These are phyloP conservation scores for Clivina fossor DNA, from an alignment of 2,888 invertebrate species.

Conservation along the genomic window DNA sequence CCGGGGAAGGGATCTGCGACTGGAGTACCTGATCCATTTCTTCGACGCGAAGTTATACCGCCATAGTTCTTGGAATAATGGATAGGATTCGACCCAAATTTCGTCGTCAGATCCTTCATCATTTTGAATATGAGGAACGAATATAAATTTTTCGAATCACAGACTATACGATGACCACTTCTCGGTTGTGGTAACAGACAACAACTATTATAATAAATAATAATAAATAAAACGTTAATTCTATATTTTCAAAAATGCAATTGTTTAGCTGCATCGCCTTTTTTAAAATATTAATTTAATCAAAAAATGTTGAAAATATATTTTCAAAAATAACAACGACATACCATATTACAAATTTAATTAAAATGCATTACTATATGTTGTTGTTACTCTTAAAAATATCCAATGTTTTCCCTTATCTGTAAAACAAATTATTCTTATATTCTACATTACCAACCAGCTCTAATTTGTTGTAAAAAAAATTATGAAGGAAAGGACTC, in stretches of 20 bases:
- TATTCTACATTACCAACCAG: too few species aligned
- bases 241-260: conserved; percentile 6
- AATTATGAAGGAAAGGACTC: too few species aligned
- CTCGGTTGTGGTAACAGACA: conserved; percentile 53
- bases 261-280: conserved; percentile 23
- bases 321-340: conserved; percentile 18
- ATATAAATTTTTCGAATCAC: conserved; percentile 73
- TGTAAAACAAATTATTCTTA: too few species aligned
- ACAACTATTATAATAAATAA: conserved; percentile 41
- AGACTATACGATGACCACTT: conserved; percentile 90
- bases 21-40: conserved; percentile 72
- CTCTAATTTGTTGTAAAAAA: too few species aligned
- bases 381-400: background rate
- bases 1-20: conserved; percentile 68
- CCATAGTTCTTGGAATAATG: conserved; percentile 84
- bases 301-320: conserved; percentile 15
- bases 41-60: conserved; percentile 76
- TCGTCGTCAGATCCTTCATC: conserved; percentile 52
- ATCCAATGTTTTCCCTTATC: background rate
- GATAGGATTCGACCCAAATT: conserved; percentile 60
- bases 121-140: conserved; percentile 65
- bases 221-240: conserved; percentile 46
- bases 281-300: conserved; percentile 18
- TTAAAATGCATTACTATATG: background rate
- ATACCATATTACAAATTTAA: background rate